Base-by-base conservation (phyloP, 1,140 invertebrate genomes). In the Helicoverpa zea region DNA sequence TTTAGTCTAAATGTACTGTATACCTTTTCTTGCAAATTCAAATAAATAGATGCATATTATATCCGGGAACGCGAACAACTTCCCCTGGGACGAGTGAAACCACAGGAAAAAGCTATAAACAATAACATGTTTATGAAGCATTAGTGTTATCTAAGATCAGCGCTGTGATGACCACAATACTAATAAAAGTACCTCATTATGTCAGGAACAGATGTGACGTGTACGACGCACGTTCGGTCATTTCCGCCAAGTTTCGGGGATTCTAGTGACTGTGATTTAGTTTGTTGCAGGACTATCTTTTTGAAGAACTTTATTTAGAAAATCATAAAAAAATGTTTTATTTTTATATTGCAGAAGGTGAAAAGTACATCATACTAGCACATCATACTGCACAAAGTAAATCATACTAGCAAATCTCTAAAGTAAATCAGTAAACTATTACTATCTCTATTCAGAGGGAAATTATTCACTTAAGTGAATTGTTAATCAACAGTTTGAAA, bases 221-320 rank as follows among this genome's bases (percentile, higher is more conserved):
- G 63, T 81, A 77, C 61, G 81, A 49, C 63, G 75, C 83, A 84
- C 82, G 86, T 86, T 82, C 83, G 81, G 66, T 82, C 79, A 79
- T 83, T 85, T 87, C 86, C 86, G 83, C 10, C 77, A 43, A 75
- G 70, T 59, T 84, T 84, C 80, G 82, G 81, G 61, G 49, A 76
- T 58, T 87, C 52, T 23, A 49, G 61, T 82, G 64, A 47, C 82
- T 77, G 81, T 35, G 11, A 12, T 80, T 58, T 30, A 35, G 18
- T 9, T 51, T 29, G 29, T 54, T 51, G 58, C 0, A 14, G 35
- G 77, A 61, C n/a, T 30, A 10, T 64, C n/a, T 63, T 56, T 35
- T 29, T 30, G 23, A 73, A 61, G 14, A 18, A 61, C 10, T 29
- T 18, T 61, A 9, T n/a, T 10, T 5, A 52, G 14, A 13, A 16